Conservation (phyloP, 2,888 invertebrate genomes). For the Coenonympha glycerion region DNA sequence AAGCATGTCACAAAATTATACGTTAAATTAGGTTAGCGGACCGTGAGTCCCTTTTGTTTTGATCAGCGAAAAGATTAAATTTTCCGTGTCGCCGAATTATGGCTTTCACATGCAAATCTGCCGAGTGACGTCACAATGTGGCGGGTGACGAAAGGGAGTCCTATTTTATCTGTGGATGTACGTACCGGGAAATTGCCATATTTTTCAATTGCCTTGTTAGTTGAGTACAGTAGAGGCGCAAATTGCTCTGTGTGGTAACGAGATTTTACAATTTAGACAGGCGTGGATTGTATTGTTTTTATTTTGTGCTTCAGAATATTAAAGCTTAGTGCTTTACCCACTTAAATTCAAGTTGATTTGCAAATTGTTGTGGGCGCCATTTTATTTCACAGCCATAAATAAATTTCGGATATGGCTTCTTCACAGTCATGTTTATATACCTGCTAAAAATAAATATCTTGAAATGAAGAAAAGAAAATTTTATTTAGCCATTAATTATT, state of each 20-base stretch:
- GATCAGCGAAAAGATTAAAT: constrained; percentile 67
- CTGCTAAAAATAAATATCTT: no score
- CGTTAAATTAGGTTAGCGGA: constrained; percentile 55
- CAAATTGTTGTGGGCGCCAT: not conserved
- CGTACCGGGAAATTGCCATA: constrained; percentile 17
- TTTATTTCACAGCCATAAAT: no score
- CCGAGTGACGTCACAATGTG: constrained; percentile 25
- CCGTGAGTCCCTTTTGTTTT: constrained; percentile 51
- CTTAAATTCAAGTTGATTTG: not conserved
- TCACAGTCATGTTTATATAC: no score
- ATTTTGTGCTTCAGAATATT: not conserved
- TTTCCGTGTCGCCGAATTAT: constrained; percentile 61
- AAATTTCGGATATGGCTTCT: no score
- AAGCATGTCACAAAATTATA: constrained; percentile 31
- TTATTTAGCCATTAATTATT: no score
- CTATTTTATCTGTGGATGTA: constrained; percentile 16
- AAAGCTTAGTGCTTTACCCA: not conserved
- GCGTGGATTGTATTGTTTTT: not conserved
- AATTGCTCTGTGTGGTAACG: constrained; percentile 9
- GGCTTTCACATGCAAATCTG: constrained; percentile 67
- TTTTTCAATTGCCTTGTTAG: constrained; percentile 23
- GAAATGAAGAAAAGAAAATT: no score
- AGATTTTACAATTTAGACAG: constrained; percentile 9
- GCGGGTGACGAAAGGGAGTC: constrained; percentile 14
- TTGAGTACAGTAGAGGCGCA: constrained; percentile 16